Evolutionary conservation across 2,797 vertebrate genomes (phyloP), one percentile per base, ranked within the genome.

Genomic region (Schizopygopsis malacanthus): DNA sequence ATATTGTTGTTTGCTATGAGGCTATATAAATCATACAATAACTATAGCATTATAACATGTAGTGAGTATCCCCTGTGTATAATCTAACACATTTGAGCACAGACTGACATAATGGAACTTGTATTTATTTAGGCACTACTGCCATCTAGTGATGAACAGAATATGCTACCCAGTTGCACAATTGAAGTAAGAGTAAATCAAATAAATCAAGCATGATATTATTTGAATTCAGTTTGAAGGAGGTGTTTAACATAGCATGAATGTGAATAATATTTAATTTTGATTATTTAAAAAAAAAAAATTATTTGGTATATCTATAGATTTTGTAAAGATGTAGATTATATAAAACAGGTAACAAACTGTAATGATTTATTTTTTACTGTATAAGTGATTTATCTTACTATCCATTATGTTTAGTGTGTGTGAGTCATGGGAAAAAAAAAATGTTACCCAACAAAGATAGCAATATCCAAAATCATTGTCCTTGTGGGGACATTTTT

Each of bases 91-190:
- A 56, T 59, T n/a, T 25, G 4, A 79, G 39, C 2, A 43, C 20
- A 61, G 70, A 41, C 83, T 72, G 56, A 71, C 73, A 37, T 43
- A 67, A 78, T 25, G 47, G 20, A 75, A 54, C 65, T 72, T 90
- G 81, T 88, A 92, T 90, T 91, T 93, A 93, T 95, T 95, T 95
- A 94, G 91, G 88, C 93, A 92, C 91, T 95, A 95, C 92, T 95
- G 95, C 95, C 95, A 94, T 94, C 95, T 93, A 94, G 94, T 95
- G 95, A 92, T 82, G 25, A 79, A 89, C 75, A 77, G 77, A 78
- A 47, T 70, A 41, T 45, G 82, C 4, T 61, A 87, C 89, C n/a
- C 11, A 63, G 59, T 63, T 28, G 11, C n/a, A 25, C 59, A 61
- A 88, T 89, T 91, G 93, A 93, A 65, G 84, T 92, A 94, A 93